Evolutionary conservation across 2,888 invertebrate genomes (phyloP).

Genomic region (Athripsodes cinereus): DNA sequence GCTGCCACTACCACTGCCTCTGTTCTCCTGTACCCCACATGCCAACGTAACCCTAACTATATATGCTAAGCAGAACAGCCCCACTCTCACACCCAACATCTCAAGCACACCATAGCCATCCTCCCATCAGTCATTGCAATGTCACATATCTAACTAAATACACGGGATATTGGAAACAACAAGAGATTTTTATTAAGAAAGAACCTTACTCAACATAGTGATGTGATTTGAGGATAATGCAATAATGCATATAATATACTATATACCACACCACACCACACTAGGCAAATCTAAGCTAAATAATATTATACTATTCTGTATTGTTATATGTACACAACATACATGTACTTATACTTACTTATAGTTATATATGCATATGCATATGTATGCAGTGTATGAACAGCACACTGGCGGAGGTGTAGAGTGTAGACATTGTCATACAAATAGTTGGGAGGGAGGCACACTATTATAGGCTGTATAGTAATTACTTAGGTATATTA

Average conservation of each 20-base stretch:
- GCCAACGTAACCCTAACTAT: background rate
- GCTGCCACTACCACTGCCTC: background rate
- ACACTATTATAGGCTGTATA: constrained; percentile 14
- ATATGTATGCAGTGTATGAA: no score
- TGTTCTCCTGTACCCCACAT: background rate
- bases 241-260: no score
- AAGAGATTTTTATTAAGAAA: no score
- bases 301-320: no score
- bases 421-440: background rate
- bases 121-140: background rate
- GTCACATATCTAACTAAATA: no score
- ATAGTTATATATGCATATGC: background rate
- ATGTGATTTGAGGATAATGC: no score
- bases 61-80: background rate
- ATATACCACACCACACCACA: no score
- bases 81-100: background rate
- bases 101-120: background rate
- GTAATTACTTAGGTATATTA: background rate
- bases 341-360: background rate
- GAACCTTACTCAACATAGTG: no score
- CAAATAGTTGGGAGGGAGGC: constrained; percentile 10
- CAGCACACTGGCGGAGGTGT: no score
- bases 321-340: no score
- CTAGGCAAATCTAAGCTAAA: no score
- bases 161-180: no score